A percentile compares a stretch with the other conserved stretches of the same genome.
Conservation (phyloP, 2,113 vertebrate species). For the Taurulus bubalis region DNA sequence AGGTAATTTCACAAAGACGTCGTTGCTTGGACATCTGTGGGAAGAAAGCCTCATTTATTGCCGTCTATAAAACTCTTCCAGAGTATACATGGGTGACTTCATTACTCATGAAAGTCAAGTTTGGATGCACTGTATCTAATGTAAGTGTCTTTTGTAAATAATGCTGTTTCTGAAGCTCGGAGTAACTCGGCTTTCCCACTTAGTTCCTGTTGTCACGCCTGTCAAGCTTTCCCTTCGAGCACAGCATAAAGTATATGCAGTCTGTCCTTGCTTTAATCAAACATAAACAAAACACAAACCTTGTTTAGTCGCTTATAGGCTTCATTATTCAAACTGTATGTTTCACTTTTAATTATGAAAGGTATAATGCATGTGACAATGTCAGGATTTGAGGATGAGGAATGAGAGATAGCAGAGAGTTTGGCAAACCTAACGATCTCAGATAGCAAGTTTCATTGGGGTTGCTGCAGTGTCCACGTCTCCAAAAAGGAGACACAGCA, state of each 20-base stretch:
- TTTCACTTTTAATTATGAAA: not conserved
- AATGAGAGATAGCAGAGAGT: not conserved
- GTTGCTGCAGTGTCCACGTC: not conserved
- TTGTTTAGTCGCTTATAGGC: not conserved
- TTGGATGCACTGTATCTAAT: conserved; percentile 9
- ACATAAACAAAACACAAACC: not conserved
- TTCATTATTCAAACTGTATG: not conserved
- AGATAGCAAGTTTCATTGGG: not conserved
- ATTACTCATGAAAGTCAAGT: not conserved
- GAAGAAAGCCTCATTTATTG: conserved; percentile 20
- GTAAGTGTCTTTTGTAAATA: not conserved
- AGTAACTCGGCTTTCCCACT: not conserved
- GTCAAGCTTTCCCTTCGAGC: not conserved
- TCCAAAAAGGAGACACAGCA: not conserved
- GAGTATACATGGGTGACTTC: not conserved
- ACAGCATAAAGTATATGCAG: not conserved
- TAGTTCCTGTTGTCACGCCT: not conserved
- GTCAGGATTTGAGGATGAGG: not conserved
- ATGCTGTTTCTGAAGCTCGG: not conserved
- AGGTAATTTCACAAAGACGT: conserved; percentile 27
- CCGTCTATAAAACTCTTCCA: conserved; percentile 10
- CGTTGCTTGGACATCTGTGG: not conserved
- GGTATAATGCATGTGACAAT: too few species aligned
- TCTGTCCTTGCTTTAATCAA: not conserved
- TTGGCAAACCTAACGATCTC: not conserved